Evolutionary conservation across 2,888 invertebrate genomes (phyloP).

Genomic region (Sminthurides aquaticus): DNA sequence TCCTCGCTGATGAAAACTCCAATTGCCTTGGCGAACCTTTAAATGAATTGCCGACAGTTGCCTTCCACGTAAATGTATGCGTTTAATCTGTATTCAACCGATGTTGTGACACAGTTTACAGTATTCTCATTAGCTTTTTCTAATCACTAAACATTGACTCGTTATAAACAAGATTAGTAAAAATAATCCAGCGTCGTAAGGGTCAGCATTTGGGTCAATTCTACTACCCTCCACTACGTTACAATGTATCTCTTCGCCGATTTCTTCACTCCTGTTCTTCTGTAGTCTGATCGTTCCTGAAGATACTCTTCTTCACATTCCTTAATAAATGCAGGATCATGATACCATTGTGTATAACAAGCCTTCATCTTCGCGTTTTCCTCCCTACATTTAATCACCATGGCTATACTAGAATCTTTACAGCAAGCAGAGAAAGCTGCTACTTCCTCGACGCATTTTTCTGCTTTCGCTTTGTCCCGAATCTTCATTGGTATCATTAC

Average conservation of each 20-base stretch:
- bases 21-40: no score
- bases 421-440: conserved; percentile 61
- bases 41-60: no score
- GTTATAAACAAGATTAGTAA: no score
- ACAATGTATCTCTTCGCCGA: conserved; percentile 18
- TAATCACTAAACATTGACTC: no score
- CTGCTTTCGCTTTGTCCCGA: conserved; percentile 68
- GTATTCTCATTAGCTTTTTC: no score
- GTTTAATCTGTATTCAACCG: no score
- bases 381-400: conserved; percentile 67
- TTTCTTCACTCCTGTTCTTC: conserved; percentile 62
- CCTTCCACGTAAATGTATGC: no score
- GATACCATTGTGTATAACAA: conserved; percentile 69
- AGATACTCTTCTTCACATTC: conserved; percentile 73
- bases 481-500: conserved; percentile 83
- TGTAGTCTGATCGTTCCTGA: conserved; percentile 68
- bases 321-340: conserved; percentile 64
- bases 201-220: no score
- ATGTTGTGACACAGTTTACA: no score
- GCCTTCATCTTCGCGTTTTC: conserved; percentile 62
- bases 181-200: no score
- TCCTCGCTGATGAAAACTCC: no score
- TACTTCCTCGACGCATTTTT: conserved; percentile 70
- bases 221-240: background rate
- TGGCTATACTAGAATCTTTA: conserved; percentile 57